Evolutionary conservation across 2,797 vertebrate genomes (phyloP), one percentile per base, ranked within the genome.

Genomic region (Gymnoscopelus braueri): DNA sequence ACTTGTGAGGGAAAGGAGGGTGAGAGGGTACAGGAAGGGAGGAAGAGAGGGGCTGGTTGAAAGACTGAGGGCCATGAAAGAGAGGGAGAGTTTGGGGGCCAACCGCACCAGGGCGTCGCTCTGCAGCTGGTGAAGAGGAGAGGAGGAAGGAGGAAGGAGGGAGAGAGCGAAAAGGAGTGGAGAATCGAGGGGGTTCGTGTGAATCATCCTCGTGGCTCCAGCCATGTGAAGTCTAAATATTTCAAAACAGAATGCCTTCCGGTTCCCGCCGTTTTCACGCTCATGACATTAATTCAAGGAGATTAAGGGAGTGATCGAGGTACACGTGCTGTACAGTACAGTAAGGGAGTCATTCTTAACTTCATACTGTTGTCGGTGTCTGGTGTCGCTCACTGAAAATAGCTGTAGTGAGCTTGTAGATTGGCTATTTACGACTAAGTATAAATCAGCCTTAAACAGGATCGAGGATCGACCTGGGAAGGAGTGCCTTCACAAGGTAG

Each of bases 111-210:
- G 82, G 82, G 84, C 79, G 78, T 86, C 85, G 87, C 80, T 87
- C 82, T 88, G 90, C 91, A 92, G 91, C 89, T 92, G 91, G 77
- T 84, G 86, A 74, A 63, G 71, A 75, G 69, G 79, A 72, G 75
- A 73, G 78, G 79, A 77, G 77, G 73, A 63, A 73, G 66, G 80
- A 72, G 73, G 69, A 85, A 59, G 72, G 80, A 82, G 77, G 60
- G 77, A 73, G 77, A 65, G 67, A 74, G 74, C 47, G 68, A 79
- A 69, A 66, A 75, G 80, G 83, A 78, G 79, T 79, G 72, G 66
- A 83, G 81, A 80, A 78, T 54, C 14, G 65, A 85, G 84, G 84
- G 69, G 75, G 77, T 87, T 85, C 78, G 79, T 74, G 79, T 87
- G 74, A 89, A 84, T 80, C 84, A 83, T 83, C 67, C 82, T 82